Percentiles rank a stretch among this genome's conserved stretches.
Evolutionary conservation across 1,140 invertebrate species (phyloP).

Genomic region (Pteromalus puparum): DNA sequence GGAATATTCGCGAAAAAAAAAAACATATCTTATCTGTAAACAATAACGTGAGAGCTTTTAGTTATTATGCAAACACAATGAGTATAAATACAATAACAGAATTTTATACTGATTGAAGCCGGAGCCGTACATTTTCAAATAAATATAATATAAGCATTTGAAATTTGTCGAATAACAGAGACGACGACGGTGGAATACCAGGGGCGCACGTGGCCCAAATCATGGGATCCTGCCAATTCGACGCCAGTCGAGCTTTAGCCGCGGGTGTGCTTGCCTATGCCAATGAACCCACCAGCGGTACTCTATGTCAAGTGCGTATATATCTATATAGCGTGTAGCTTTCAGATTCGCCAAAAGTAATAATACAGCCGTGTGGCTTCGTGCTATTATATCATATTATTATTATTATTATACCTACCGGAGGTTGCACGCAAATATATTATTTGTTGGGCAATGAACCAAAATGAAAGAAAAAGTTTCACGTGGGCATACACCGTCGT

Average conservation of each 20-base stretch:
- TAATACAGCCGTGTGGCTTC: no score
- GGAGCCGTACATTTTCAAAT: not conserved
- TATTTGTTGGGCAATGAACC: no score
- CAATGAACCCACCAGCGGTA: conserved; percentile 61
- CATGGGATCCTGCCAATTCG: conserved; percentile 59
- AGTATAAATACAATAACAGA: no score
- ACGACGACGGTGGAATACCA: conserved; percentile 65
- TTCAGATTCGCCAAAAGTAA: not conserved
- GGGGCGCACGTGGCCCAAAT: conserved; percentile 64
- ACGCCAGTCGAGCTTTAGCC: conserved; percentile 61
- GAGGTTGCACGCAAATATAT: no score
- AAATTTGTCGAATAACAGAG: conserved; percentile 52
- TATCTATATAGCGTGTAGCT: not conserved
- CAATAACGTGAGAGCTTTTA: no score
- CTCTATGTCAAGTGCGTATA: conserved; percentile 56
- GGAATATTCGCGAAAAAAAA: no score
- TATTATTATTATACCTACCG: no score
- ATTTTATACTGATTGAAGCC: not conserved
- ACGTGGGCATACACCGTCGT: no score
- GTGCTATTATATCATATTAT: no score
- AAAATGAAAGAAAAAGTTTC: no score
- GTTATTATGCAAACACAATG: no score
- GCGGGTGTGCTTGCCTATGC: conserved; percentile 59
- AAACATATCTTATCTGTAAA: no score
- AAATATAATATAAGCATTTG: not conserved